Evolutionary conservation across 2,888 invertebrate genomes (phyloP).

Genomic region (Tanytarsus gracilentus): DNA sequence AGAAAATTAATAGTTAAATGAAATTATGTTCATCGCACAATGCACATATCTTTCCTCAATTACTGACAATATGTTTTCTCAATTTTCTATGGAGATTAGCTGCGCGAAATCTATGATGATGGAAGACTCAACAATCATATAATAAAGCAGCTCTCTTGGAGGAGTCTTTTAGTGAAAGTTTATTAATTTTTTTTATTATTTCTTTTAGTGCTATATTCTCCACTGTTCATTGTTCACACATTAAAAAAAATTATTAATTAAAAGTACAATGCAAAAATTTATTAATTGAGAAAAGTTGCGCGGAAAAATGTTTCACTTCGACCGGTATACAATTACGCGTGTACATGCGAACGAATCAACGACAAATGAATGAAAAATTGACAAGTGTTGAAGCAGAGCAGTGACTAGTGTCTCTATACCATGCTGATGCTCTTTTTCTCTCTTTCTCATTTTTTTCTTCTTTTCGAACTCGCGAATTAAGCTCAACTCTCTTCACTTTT

Average conservation of each 20-base stretch:
- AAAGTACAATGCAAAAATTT: not conserved
- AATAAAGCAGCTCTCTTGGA: too few relatives aligned
- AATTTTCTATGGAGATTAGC: not conserved
- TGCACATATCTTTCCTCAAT: not conserved
- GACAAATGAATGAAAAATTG: conserved; percentile 15
- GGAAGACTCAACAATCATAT: conserved; percentile 1
- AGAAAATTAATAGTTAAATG: too few relatives aligned
- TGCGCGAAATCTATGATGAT: not conserved
- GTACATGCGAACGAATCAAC: not conserved
- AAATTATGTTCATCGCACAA: not conserved
- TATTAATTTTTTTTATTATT: conserved; percentile 2
- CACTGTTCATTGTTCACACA: not conserved
- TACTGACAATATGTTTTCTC: not conserved
- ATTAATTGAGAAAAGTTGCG: not conserved
- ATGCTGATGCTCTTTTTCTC: not conserved
- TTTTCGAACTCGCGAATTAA: not conserved
- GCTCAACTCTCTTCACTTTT: not conserved
- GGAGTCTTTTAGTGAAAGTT: conserved; percentile 15
- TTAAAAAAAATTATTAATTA: not conserved
- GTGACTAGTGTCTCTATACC: not conserved
- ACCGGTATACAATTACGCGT: too few relatives aligned
- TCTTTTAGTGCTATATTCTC: not conserved
- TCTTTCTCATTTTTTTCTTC: not conserved
- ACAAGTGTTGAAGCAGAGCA: conserved; percentile 14
- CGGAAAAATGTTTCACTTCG: not conserved